Evolutionary conservation across 2,888 invertebrate species (phyloP), one percentile per base, ranked within the genome.

Genomic region (Lepidonotus clava): DNA sequence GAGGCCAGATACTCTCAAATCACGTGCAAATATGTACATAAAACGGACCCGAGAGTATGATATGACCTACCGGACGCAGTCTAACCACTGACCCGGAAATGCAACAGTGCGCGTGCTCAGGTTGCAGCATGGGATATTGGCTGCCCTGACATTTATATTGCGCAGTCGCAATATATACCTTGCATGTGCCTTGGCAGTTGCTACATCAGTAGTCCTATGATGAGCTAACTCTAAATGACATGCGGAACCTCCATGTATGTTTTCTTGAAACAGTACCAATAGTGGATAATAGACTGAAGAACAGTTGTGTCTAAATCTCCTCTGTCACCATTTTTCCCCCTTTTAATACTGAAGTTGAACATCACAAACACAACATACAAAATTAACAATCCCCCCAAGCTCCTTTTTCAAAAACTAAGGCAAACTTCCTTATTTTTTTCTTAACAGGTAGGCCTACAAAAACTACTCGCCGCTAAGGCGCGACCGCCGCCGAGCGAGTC

Each of bases 401-500:
- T 8, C 46, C 46, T 46, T 46, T 46, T 11, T 46, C 8, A 11
- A 8, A 46, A 46, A 46, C 46, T 46, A 11, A 46, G 8, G 8
- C 18, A 8, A 11, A 11, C 46, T 46, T 46, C 8, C 46, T 46
- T 46, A 8, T 46, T 46, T 46, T 11, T 46, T 18, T 11, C 46
- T 11, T 18, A 46, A 36, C 34, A 71, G n/a, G 21, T 24, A 71
- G 38, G 38, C 38, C 34, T 18, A 61, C 36, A 76, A 24, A 84
- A 53, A 53, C 28, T 53, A 0, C 38, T 84, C 14, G 84, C n/a
- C 18, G 66, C 66, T 0, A 40, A 66, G 41, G 5, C 61, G 0
- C 24, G 61, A 56, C 84, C 21, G 18, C 61, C 84, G 34, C 61
- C 84, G 24, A n/a, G 66, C 40, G 84, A 56, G 36, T 38, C 66